Base-by-base conservation (phyloP, 1,140 invertebrate genomes). In the Drosophila tsacasi region DNA sequence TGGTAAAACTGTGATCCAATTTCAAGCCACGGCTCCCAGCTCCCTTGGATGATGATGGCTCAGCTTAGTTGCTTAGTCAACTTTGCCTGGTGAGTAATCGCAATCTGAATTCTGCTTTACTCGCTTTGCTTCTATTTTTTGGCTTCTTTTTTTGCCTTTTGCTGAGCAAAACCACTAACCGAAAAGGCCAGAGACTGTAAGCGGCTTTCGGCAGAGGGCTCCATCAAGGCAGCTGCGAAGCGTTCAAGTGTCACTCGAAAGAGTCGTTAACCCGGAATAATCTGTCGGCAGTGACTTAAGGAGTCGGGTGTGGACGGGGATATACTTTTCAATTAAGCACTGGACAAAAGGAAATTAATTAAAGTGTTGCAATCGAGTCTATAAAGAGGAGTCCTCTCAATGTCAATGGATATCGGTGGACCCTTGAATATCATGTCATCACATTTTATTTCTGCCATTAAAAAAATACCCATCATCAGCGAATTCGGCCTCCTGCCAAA, bases 1-100 rank as follows among this genome's bases (percentile, higher is more conserved):
- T 57, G 54, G 21, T 35, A 54, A 52, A 76, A 50, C 62, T 60
- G 55, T 59, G 75, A 77, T 78, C 75, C 54, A 78, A 69, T 78
- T 78, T 62, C 75, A 40, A 54, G 71, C 23, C 49, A 55, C 46
- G 60, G 40, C 61, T 65, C 60, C 60, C 49, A 49, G 40, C 30
- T 55, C 35, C 61, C 47, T 78, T 44, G 37, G 49, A 46, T 39
- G 67, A 50, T 66, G 39, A 50, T 66, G 61, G 72, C 61, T 67
- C 54, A 54, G 63, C 74, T 55, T 69, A 61, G 81, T 75, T 78
- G 76, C 71, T 86, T 76, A 79, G 83, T 79, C 83, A 87, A 76
- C 59, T 81, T 78, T 71, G 76, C 69, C 80, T 72, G 76, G 80
- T 87, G 83, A 87, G 80, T 83, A 86, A 89, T 86, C 80, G 72